These are phyloP conservation scores for Apeltes quadracus DNA, from an alignment of 2,113 vertebrate species.

Conservation along the genomic window DNA sequence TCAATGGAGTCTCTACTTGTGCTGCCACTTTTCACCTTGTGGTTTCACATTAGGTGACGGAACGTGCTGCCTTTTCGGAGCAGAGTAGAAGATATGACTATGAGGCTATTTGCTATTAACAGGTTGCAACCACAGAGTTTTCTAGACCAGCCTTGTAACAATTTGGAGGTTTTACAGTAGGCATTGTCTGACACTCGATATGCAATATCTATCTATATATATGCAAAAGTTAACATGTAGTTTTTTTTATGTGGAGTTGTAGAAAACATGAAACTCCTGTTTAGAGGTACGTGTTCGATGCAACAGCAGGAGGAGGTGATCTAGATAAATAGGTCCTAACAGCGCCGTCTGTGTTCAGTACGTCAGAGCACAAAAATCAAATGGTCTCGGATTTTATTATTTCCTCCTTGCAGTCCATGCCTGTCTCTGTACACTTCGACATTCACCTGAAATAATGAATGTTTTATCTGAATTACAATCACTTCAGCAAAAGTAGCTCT, in stretches of 20 bases:
- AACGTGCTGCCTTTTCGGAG: background rate
- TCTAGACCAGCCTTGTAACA: background rate
- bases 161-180: background rate
- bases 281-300: slow-evolving; percentile 43
- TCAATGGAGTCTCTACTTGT: background rate
- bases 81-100: background rate
- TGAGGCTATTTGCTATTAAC: background rate
- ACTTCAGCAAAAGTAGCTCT: slow-evolving; percentile 1
- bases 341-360: too few relatives aligned
- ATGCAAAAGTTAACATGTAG: slow-evolving; percentile 10
- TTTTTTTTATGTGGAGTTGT: slow-evolving; percentile 32
- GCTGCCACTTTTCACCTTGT: background rate
- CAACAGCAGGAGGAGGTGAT: slow-evolving; percentile 50
- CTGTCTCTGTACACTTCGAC: background rate
- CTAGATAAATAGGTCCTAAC: slow-evolving; percentile 37
- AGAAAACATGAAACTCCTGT: slow-evolving; percentile 41
- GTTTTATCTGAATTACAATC: slow-evolving; percentile 8
- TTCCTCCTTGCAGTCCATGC: background rate
- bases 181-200: slow-evolving; percentile 4
- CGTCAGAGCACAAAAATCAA: background rate
- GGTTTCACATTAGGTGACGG: background rate
- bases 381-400: background rate
- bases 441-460: background rate
- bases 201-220: too few relatives aligned
- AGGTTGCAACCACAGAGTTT: background rate